Percentiles rank a stretch among this genome's conserved stretches.
phyloP scores from a whole-genome alignment of 2,888 invertebrate genomes.

The Andrena marginata region DNA sequence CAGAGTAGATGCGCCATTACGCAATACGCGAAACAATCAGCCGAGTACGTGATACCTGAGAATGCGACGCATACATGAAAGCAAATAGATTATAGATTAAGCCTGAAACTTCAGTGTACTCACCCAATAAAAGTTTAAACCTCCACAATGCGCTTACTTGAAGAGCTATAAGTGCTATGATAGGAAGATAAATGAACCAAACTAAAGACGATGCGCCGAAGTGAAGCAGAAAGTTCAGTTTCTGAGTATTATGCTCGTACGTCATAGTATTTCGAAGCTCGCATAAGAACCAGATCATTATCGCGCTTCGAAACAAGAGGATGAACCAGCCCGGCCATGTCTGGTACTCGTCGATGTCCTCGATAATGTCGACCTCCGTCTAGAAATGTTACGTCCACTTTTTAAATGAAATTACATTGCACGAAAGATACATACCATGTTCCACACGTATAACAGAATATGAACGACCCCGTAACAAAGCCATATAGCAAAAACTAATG shows the following conservation, averaged over 20 bases:
- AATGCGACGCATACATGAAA: background rate
- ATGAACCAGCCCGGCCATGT: constrained; percentile 99
- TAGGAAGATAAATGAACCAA: constrained; percentile 99
- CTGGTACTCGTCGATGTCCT: constrained; percentile 98
- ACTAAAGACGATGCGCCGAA: constrained; percentile 99
- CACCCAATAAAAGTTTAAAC: constrained; percentile 96
- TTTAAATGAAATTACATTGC: constrained; percentile 30
- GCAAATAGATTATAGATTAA: background rate
- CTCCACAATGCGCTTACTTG: constrained; percentile 98
- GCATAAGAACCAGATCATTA: constrained; percentile 96
- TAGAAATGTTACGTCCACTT: constrained; percentile 82
- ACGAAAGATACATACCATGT: constrained; percentile 89
- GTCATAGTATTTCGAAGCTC: constrained; percentile 92
- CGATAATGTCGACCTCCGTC: constrained; percentile 98
- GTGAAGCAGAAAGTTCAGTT: constrained; percentile 96
- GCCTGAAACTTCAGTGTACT: constrained; percentile 78
- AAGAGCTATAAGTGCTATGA: constrained; percentile 96
- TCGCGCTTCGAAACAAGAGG: constrained; percentile 92
- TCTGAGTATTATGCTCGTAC: constrained; percentile 92
- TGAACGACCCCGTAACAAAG: constrained; percentile 96
- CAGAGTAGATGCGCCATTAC: constrained; percentile 98
- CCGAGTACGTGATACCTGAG: constrained; percentile 97
- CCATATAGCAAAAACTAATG: constrained; percentile 95
- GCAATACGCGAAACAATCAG: constrained; percentile 97
- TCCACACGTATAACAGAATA: constrained; percentile 97